Evolutionary conservation across 2,797 vertebrate species (phyloP), one percentile per base, ranked within the genome.

Genomic region (Sebastes hubbsi): DNA sequence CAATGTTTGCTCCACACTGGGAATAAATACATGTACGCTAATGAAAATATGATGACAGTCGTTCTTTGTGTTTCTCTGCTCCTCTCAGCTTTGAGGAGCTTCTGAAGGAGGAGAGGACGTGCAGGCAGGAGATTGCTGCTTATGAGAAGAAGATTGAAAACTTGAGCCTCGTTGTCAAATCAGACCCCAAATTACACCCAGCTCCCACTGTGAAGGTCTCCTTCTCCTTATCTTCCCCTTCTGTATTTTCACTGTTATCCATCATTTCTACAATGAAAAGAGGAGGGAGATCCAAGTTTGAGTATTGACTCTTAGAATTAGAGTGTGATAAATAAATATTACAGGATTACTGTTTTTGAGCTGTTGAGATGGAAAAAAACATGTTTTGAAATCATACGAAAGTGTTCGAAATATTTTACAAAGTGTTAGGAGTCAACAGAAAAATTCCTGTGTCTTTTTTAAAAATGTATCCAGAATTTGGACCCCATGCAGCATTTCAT

Each of bases 141-240:
- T 94, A 97, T 67, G 96, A 98, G 65, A 97, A 94, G 89, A 99
- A 96, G 95, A 96, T 98, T 46, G 96, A 97, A 84, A 91, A 91
- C 8, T 98, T 97, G 97, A 91, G 85, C 3, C 75, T 94, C 69
- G 59, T 74, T 75, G 91, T 87, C 38, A 94, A 92, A 79, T 75
- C 88, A 61, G 91, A 94, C 30, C 29, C 59, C 14, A 94, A 92
- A 88, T n/a, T 36, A 18, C 88, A 74, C 54, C 75, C 85, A 54
- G 81, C 89, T 54, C 52, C 85, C 12, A 88, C 88, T 52, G 82
- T 88, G 34, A 96, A 89, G 88, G 90, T 96, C 72, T 75, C 83
- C 22, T 4, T 84, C 3, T 0, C n/a, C 7, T 71, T 25, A 8
- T 36, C 16, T 9, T 38, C 27, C 6, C 49, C 16, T 34, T 78